Evolutionary conservation across 1,140 invertebrate species (phyloP).

Genomic region (Acyrthosiphon pisum): DNA sequence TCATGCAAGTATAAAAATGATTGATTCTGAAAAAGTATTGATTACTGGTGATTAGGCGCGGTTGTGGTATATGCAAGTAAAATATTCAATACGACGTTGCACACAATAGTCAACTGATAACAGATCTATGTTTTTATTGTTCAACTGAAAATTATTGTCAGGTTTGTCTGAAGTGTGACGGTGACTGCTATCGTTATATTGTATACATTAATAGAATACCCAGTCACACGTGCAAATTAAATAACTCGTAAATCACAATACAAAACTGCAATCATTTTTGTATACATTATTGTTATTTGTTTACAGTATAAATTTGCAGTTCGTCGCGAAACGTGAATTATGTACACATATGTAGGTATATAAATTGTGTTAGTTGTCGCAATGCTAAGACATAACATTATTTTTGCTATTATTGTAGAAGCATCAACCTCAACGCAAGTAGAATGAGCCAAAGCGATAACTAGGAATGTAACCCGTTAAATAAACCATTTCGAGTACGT

Average conservation of each 20-base stretch:
- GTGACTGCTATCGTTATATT: background rate
- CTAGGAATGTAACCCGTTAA: background rate
- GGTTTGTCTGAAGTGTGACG: background rate
- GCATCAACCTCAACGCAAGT: background rate
- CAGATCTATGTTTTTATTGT: background rate
- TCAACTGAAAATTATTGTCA: background rate
- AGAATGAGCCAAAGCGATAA: slow-evolving; percentile 28
- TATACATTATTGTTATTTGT: background rate
- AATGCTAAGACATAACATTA: background rate
- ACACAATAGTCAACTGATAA: background rate
- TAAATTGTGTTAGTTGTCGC: background rate
- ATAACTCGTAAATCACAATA: background rate
- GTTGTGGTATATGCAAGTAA: background rate
- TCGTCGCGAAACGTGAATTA: background rate
- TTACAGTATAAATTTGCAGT: background rate
- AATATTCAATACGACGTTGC: background rate
- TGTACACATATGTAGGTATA: background rate
- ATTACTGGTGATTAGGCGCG: no score
- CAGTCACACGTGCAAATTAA: background rate
- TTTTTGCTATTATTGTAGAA: slow-evolving; percentile 10
- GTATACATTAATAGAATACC: background rate
- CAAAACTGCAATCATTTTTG: background rate
- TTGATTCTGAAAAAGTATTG: background rate
- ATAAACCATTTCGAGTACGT: background rate
- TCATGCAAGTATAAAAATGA: background rate